These are phyloP conservation scores for Chamaetylas fuelleborni DNA, from an alignment of 2,113 vertebrate species.

Conservation along the genomic window DNA sequence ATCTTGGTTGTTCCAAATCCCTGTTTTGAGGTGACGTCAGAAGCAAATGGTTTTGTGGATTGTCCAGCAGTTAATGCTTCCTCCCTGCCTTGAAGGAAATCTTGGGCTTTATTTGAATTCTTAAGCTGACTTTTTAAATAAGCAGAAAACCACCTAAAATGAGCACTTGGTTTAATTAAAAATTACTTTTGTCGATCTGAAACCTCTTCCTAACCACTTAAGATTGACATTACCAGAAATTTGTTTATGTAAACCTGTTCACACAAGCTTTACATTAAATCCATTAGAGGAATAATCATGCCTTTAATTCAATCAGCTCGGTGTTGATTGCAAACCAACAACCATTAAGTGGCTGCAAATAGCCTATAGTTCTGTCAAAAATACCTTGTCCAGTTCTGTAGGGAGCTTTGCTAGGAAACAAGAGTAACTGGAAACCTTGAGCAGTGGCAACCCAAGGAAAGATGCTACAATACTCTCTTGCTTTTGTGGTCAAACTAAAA, in stretches of 20 bases:
- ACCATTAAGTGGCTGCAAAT: slow-evolving; percentile 45
- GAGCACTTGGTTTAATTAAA: neutral
- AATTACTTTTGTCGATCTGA: neutral
- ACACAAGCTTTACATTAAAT: slow-evolving; percentile 26
- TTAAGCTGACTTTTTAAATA: neutral
- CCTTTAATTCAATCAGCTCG: neutral
- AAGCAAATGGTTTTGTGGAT: neutral
- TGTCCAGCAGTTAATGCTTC: neutral
- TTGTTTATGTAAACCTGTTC: neutral
- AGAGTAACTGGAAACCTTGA: neutral
- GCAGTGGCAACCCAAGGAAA: neutral
- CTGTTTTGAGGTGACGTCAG: neutral
- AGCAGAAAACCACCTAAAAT: neutral
- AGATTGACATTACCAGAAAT: neutral
- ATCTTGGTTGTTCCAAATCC: neutral
- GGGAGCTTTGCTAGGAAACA: neutral
- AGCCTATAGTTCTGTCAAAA: neutral
- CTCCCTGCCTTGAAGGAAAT: neutral
- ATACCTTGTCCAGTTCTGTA: neutral
- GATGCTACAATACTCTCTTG: neutral
- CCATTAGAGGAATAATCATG: neutral
- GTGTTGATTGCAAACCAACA: slow-evolving; percentile 1
- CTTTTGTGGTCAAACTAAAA: neutral
- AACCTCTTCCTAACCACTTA: neutral
- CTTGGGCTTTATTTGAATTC: neutral